A percentile compares a stretch with the other conserved stretches of the same genome.
These are phyloP conservation scores for Pomacea maculata DNA, from an alignment of 1,140 invertebrate species.

Conservation along the genomic window DNA sequence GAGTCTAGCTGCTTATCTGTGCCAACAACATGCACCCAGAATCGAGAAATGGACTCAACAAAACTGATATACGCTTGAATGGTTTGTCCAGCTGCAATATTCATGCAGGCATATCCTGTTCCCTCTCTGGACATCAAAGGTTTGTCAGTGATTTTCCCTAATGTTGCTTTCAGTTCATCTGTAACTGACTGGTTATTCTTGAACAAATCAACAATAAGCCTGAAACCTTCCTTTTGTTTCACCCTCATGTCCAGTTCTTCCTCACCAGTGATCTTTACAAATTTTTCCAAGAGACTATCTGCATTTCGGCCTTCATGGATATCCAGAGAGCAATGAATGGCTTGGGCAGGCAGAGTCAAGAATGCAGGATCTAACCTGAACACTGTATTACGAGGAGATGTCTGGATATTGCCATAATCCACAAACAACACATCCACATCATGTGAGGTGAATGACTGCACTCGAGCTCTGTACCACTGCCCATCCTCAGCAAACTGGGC, in stretches of 20 bases:
- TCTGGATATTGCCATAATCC: conserved; percentile 70
- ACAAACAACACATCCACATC: conserved; percentile 66
- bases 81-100: conserved; percentile 27
- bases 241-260: conserved; percentile 41
- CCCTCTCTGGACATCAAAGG: background rate
- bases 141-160: background rate
- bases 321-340: conserved; percentile 40
- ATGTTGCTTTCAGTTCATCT: conserved; percentile 8
- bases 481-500: conserved; percentile 77
- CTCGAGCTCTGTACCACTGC: conserved; percentile 75
- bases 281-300: conserved; percentile 22
- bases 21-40: conserved; percentile 66
- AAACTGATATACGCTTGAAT: conserved; percentile 40
- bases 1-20: conserved; percentile 55
- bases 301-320: background rate
- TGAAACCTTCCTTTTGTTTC: conserved; percentile 16
- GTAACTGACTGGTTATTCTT: conserved; percentile 18
- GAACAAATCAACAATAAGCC: conserved; percentile 25
- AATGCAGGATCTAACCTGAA: conserved; percentile 37
- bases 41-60: conserved; percentile 58
- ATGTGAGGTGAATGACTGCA: conserved; percentile 66
- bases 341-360: conserved; percentile 34
- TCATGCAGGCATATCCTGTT: conserved; percentile 18
- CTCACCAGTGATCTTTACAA: conserved; percentile 35
- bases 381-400: conserved; percentile 43